Percentiles rank a stretch among this genome's conserved stretches.
Evolutionary conservation across 2,888 invertebrate species (phyloP).

Genomic region (Molorchus minor): DNA sequence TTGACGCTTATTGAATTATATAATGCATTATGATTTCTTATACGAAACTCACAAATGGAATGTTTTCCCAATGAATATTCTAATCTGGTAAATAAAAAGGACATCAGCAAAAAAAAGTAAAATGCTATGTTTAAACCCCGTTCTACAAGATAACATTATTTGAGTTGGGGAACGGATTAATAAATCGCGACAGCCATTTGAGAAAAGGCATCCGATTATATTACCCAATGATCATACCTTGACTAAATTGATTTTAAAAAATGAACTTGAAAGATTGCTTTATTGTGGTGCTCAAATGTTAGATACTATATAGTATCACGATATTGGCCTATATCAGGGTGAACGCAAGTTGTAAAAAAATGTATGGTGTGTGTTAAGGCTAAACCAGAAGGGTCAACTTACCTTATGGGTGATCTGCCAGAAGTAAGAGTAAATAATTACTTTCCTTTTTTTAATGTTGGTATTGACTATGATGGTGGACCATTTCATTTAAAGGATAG

Average conservation of each 20-base stretch:
- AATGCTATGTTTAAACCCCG: conserved; percentile 4
- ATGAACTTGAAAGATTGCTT: conserved; percentile 5
- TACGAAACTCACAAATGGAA: conserved; percentile 6
- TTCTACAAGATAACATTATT: neutral
- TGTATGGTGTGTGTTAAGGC: neutral
- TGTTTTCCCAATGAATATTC: neutral
- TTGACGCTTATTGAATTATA: neutral
- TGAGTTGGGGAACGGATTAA: conserved; percentile 9
- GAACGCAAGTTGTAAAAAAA: neutral
- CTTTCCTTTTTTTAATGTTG: conserved; percentile 10
- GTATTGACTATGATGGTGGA: conserved; percentile 19
- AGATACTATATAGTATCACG: neutral
- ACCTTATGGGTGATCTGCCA: conserved; percentile 14
- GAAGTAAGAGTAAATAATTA: neutral
- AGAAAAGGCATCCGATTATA: conserved; percentile 12
- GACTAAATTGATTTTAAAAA: neutral
- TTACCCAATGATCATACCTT: neutral
- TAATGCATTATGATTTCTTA: neutral
- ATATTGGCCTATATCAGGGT: conserved; percentile 3
- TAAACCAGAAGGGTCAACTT: neutral
- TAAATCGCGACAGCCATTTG: neutral
- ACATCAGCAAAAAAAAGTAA: conserved; percentile 5
- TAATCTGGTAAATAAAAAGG: neutral
- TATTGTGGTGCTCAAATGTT: neutral
- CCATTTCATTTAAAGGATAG: conserved; percentile 18